Evolutionary conservation across 2,113 vertebrate genomes (phyloP).

Genomic region (Pseudorhombus dupliciocellatus): DNA sequence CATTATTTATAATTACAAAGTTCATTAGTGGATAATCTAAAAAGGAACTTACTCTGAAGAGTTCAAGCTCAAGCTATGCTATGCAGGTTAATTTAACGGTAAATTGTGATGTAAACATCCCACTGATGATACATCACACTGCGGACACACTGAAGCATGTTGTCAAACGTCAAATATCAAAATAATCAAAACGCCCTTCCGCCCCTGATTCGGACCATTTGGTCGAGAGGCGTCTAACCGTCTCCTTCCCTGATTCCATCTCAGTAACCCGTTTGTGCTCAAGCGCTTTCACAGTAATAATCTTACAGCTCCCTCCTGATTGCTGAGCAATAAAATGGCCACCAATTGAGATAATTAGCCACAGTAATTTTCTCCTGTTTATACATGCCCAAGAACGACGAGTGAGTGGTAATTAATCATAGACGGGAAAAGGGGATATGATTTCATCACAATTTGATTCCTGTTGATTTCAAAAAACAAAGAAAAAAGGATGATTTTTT

Average conservation of each 20-base stretch:
- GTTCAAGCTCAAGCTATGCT: too few species aligned
- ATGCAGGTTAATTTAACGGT: too few species aligned
- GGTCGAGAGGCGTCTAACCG: conserved; percentile 4
- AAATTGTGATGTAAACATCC: too few species aligned
- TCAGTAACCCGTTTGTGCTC: conserved; percentile 42
- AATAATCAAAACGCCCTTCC: neutral
- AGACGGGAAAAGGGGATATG: conserved; percentile 36
- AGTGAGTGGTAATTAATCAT: conserved; percentile 68
- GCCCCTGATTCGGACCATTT: neutral
- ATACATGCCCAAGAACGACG: conserved; percentile 49
- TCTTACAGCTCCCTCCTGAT: conserved; percentile 51
- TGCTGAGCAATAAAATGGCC: conserved; percentile 63
- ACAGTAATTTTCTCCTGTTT: conserved; percentile 61
- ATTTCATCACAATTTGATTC: conserved; percentile 37
- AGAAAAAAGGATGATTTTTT: too few species aligned
- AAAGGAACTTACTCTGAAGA: too few species aligned
- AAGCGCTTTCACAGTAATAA: conserved; percentile 57
- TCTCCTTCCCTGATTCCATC: conserved; percentile 16
- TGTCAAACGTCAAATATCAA: conserved; percentile 31
- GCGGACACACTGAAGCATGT: neutral
- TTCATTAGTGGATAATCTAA: too few species aligned
- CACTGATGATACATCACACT: too few species aligned
- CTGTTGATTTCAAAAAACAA: conserved; percentile 27
- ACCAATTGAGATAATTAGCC: conserved; percentile 72
- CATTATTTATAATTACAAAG: too few species aligned